Percentiles rank a stretch among this genome's conserved stretches.
These are phyloP conservation scores for Neodontobutis hainanensis DNA, from an alignment of 2,113 vertebrate genomes.

Conservation along the genomic window DNA sequence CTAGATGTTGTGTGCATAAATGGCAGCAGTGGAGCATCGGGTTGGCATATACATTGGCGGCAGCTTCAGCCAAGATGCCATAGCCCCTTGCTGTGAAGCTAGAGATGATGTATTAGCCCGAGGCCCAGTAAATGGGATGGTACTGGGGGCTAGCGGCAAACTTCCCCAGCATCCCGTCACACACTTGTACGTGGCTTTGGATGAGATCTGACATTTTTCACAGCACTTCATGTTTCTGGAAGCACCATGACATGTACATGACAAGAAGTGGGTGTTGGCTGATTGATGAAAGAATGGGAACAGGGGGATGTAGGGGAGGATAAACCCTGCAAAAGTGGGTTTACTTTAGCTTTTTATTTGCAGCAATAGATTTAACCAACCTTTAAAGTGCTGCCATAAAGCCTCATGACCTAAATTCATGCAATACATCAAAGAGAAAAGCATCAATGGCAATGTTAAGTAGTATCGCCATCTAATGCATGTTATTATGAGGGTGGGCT, in stretches of 20 bases:
- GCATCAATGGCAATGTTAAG: constrained; percentile 30
- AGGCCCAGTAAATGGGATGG: constrained; percentile 44
- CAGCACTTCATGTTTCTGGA: constrained; percentile 55
- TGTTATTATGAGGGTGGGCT: constrained; percentile 29
- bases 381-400: constrained; percentile 64
- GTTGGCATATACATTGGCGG: constrained; percentile 10
- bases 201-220: constrained; percentile 55
- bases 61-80: constrained; percentile 36
- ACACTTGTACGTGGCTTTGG: constrained; percentile 12
- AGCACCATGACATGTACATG: constrained; percentile 56
- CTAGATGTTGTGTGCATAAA: constrained; percentile 37
- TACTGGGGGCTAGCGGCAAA: constrained; percentile 35
- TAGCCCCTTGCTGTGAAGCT: constrained; percentile 19
- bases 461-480: constrained; percentile 42
- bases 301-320: constrained; percentile 42
- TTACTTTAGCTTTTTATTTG: constrained; percentile 55
- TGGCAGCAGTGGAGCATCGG: constrained; percentile 18
- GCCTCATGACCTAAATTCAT: constrained; percentile 57
- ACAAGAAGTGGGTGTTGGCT: constrained; percentile 63
- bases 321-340: constrained; percentile 48
- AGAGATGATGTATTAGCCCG: constrained; percentile 46
- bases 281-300: constrained; percentile 65
- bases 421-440: constrained; percentile 55
- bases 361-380: constrained; percentile 45
- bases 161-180: constrained; percentile 36